A percentile compares a stretch with the other conserved stretches of the same genome.
Conservation (phyloP, 2,113 vertebrate genomes). For the Symphodus melops region DNA sequence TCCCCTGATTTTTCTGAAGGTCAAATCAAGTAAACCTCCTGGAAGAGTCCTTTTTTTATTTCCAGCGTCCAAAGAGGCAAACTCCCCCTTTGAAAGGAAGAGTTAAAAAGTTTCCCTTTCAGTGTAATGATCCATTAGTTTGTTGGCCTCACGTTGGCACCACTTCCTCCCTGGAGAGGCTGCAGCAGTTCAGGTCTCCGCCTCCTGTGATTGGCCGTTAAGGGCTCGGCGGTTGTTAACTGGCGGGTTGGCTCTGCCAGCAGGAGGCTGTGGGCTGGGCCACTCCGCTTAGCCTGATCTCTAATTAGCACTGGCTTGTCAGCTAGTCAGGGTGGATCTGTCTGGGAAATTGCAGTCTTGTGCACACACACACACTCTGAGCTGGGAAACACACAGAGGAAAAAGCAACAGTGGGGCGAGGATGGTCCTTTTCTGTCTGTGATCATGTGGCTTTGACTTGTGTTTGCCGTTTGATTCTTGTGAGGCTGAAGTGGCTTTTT, state of each 20-base stretch:
- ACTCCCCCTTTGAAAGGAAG: slow-evolving; percentile 10
- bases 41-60: background rate
- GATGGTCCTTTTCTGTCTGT: slow-evolving; percentile 52
- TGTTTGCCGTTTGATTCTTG: slow-evolving; percentile 55
- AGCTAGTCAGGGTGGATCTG: slow-evolving; percentile 78
- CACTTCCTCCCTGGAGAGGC: slow-evolving; percentile 46
- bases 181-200: slow-evolving; percentile 47
- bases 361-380: slow-evolving; percentile 42
- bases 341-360: slow-evolving; percentile 77
- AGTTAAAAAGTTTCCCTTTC: slow-evolving; percentile 6
- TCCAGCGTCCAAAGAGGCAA: background rate
- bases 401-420: slow-evolving; percentile 36
- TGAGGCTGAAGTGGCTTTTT: slow-evolving; percentile 58
- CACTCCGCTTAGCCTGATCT: slow-evolving; percentile 75
- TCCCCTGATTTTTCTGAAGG: background rate
- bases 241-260: slow-evolving; percentile 77
- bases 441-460: slow-evolving; percentile 67
- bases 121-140: slow-evolving; percentile 46
- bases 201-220: slow-evolving; percentile 64
- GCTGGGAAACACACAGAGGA: slow-evolving; percentile 52
- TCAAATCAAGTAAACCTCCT: background rate
- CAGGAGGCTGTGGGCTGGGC: slow-evolving; percentile 75
- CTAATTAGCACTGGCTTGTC: slow-evolving; percentile 81
- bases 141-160: slow-evolving; percentile 40
- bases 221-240: slow-evolving; percentile 67